A percentile compares a stretch with the other conserved stretches of the same genome.
These are phyloP conservation scores for Mesocentrotus franciscanus DNA, from an alignment of 53 echinoderm and acorn worm species.

Conservation along the genomic window DNA sequence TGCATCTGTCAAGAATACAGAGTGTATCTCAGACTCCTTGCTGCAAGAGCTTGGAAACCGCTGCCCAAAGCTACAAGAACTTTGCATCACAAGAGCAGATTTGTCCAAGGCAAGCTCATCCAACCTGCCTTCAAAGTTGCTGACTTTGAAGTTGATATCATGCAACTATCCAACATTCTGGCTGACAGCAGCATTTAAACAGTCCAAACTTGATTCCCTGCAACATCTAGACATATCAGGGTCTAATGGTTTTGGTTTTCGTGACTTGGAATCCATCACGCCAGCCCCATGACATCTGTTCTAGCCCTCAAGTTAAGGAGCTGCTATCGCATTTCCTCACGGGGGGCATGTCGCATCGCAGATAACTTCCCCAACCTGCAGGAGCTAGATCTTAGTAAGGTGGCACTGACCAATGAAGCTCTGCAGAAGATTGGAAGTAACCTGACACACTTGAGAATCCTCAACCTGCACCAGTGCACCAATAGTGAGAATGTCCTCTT, in stretches of 20 bases:
- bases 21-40: conserved; percentile 81
- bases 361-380: conserved; percentile 44
- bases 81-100: conserved; percentile 70
- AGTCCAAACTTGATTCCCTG: conserved; percentile 56
- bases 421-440: conserved; percentile 52
- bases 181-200: conserved; percentile 68
- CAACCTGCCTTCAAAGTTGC: conserved; percentile 69
- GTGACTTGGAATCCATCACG: conserved; percentile 68
- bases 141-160: conserved; percentile 61
- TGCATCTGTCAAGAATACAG: conserved; percentile 75
- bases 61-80: conserved; percentile 74
- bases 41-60: conserved; percentile 72
- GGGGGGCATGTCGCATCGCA: conserved; percentile 32
- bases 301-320: not conserved
- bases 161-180: conserved; percentile 69
- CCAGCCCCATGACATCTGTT: not conserved
- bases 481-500: conserved; percentile 34
- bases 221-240: conserved; percentile 63
- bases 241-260: conserved; percentile 70
- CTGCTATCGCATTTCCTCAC: not conserved
- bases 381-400: conserved; percentile 19
- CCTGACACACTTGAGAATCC: conserved; percentile 6
- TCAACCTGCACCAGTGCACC: not conserved
- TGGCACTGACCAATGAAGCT: not conserved
- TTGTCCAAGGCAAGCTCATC: conserved; percentile 66